Evolutionary conservation across 2,797 vertebrate genomes (phyloP), one percentile per base, ranked within the genome.

Genomic region (Loris lydekkerianus): DNA sequence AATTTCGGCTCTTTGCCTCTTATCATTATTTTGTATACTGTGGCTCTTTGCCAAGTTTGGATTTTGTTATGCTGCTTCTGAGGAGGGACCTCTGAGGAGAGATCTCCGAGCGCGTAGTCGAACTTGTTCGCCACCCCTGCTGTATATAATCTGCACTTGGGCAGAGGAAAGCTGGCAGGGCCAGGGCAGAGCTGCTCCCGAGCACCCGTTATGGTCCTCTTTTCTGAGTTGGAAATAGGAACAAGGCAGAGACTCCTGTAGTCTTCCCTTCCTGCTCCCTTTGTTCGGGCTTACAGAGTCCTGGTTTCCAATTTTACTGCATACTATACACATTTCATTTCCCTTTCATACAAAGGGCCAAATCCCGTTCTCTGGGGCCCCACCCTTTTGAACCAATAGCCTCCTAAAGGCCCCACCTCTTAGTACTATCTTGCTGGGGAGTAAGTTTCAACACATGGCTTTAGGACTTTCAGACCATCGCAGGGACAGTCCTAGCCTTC

Each of bases 321-420:
- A 75, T 72, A 49, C 29, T 53, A 49, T 87, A 89, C 25, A 67
- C 27, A 86, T 37, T 96, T 89, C 53, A 70, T 70, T 87, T 93
- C 58, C 75, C 63, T 53, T 43, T 91, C 43, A 81, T 65, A 29
- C 61, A 40, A 58, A n/a, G 9, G 43, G 7, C 60, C 89, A 46
- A 53, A 34, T 29, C 20, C 49, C 11, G 5, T 3, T 72, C 11
- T 14, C n/a, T 61, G 77, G 23, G 60, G 25, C 37, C 46, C 4
- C 21, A 10, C 23, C 27, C 72, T 46, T 25, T 21, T 56, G 58
- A 56, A 10, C 63, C 61, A 63, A 37, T 81, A 29, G 20, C 10
- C 11, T 76, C 11, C n/a, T 53, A 83, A 67, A 18, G 7, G 7
- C 43, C n/a, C 46, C 27, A 63, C 2, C 9, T 78, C n/a, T 53